Percentiles rank a stretch among this genome's conserved stretches.
These are phyloP conservation scores for Phrynosoma platyrhinos DNA, from an alignment of 2,113 vertebrate genomes.

Conservation along the genomic window DNA sequence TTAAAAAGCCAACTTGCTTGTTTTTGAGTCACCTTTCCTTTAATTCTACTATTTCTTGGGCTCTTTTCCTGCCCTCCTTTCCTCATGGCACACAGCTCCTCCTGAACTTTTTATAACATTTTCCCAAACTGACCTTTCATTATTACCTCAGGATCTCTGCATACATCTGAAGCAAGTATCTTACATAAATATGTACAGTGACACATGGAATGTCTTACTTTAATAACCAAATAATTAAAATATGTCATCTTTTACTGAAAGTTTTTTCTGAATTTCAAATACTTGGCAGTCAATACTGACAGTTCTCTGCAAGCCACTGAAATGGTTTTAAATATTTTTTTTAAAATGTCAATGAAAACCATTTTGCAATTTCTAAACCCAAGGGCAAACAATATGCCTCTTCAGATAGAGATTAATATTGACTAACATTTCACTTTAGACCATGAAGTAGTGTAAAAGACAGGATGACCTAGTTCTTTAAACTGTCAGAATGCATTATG, in stretches of 20 bases:
- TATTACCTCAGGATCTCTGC: background rate
- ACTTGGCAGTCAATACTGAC: slow-evolving; percentile 27
- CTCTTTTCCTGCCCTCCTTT: background rate
- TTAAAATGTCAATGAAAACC: slow-evolving; percentile 14
- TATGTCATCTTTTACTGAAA: background rate
- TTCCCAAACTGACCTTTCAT: background rate
- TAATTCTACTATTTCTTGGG: background rate
- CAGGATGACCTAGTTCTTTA: slow-evolving; percentile 59
- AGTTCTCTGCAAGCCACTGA: slow-evolving; percentile 42
- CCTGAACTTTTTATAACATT: background rate
- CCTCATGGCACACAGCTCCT: background rate
- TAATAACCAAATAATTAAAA: background rate
- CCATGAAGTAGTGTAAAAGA: slow-evolving; percentile 32
- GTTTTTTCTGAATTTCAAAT: slow-evolving; percentile 16
- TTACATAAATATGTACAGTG: background rate
- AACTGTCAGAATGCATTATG: slow-evolving; percentile 49
- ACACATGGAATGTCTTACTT: background rate
- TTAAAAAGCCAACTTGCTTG: background rate
- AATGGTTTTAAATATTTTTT: background rate
- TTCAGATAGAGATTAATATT: slow-evolving; percentile 45
- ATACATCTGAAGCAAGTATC: background rate
- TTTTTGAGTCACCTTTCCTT: background rate
- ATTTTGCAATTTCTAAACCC: slow-evolving; percentile 49
- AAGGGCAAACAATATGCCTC: slow-evolving; percentile 44
- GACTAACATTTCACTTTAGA: slow-evolving; percentile 42